These are phyloP conservation scores for Pseudococcus jackbeardsleyi DNA, from an alignment of 2,888 invertebrate genomes.

Conservation along the genomic window DNA sequence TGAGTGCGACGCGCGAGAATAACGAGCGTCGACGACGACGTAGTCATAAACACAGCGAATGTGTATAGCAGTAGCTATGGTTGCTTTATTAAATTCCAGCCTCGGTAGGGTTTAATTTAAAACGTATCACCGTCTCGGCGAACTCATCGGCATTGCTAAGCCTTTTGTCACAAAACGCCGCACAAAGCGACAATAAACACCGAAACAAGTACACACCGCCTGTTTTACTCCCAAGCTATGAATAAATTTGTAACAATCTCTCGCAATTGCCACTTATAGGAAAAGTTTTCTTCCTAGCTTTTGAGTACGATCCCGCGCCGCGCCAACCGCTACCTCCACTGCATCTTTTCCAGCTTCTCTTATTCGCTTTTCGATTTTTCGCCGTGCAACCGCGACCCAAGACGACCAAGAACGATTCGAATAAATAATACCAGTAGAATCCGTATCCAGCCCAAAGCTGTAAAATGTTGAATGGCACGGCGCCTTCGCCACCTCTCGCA, in stretches of 20 bases:
- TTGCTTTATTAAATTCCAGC: constrained; percentile 50
- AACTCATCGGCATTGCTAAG: constrained; percentile 26
- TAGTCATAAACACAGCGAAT: constrained; percentile 20
- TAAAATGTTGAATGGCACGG: background rate
- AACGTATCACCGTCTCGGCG: constrained; percentile 31
- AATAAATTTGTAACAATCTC: constrained; percentile 45
- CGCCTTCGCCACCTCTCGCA: background rate
- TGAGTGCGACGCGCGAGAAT: background rate
- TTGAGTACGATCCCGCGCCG: background rate
- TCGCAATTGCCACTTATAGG: constrained; percentile 46
- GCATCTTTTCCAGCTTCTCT: background rate
- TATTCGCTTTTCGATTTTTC: background rate
- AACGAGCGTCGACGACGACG: background rate
- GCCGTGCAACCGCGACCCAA: background rate
- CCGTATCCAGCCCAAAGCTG: background rate
- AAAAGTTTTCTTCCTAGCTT: constrained; percentile 32
- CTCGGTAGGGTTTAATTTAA: constrained; percentile 49
- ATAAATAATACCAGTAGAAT: background rate
- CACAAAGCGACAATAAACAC: constrained; percentile 49
- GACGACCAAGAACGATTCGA: background rate
- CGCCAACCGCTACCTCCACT: background rate
- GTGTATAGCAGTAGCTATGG: background rate
- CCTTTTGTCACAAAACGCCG: constrained; percentile 41
- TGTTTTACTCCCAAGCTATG: constrained; percentile 35
- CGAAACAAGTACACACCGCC: constrained; percentile 32